Conservation (phyloP, 2,888 invertebrate species). For the Pterostichus niger region DNA sequence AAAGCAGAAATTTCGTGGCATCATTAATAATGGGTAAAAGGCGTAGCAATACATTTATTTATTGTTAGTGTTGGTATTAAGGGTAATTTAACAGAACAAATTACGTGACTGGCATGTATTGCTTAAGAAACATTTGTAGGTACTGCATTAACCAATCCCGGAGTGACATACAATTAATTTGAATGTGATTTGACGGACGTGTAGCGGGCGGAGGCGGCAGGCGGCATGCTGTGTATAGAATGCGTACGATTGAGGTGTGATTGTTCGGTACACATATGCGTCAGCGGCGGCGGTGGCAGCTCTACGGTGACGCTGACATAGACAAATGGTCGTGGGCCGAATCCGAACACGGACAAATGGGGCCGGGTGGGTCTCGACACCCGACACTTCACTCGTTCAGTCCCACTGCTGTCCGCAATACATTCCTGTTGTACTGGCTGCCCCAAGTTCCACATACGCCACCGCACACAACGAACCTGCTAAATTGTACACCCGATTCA, state of each 20-base stretch:
- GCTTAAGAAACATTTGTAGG: too few species aligned
- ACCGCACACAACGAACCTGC: too few species aligned
- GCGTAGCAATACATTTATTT: too few species aligned
- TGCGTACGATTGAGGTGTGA: conserved; percentile 5
- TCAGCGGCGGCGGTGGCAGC: not conserved
- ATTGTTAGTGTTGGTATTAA: too few species aligned
- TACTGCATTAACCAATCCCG: too few species aligned
- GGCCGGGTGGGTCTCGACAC: not conserved
- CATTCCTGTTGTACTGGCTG: not conserved
- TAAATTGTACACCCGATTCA: too few species aligned
- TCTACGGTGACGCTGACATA: not conserved
- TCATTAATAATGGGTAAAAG: too few species aligned
- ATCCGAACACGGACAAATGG: conserved; percentile 37
- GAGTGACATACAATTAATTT: not conserved
- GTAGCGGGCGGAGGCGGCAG: not conserved
- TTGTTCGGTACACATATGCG: conserved; percentile 12
- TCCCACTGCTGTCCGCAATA: not conserved
- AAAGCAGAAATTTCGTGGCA: too few species aligned
- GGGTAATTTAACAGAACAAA: too few species aligned
- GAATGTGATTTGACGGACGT: not conserved
- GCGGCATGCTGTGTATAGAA: not conserved
- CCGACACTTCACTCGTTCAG: not conserved
- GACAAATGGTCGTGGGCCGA: conserved; percentile 10
- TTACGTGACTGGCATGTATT: too few species aligned
- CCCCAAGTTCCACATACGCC: too few species aligned